Evolutionary conservation across 1,140 invertebrate genomes (phyloP).

Genomic region (Drosophila gunungcola): DNA sequence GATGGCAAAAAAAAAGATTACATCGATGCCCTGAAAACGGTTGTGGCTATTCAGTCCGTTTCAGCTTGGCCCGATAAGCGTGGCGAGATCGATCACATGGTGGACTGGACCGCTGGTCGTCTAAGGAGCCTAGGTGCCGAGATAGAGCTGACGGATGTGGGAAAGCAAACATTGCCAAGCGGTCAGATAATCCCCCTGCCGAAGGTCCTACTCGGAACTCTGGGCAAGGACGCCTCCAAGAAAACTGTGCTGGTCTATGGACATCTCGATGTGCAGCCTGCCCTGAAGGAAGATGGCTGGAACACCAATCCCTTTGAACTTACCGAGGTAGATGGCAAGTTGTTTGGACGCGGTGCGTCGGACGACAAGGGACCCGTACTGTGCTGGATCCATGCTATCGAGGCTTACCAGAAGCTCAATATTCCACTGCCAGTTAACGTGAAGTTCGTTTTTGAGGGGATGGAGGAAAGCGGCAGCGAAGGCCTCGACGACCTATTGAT

Average conservation of each 20-base stretch:
- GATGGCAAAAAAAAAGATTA: constrained; percentile 86
- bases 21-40: constrained; percentile 92
- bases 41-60: constrained; percentile 97
- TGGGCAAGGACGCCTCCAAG: constrained; percentile 94
- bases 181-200: constrained; percentile 92
- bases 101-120: constrained; percentile 91
- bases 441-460: constrained; percentile 99
- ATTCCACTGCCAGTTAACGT: constrained; percentile 94
- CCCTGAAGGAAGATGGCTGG: constrained; percentile 96
- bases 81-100: constrained; percentile 86
- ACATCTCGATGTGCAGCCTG: constrained; percentile 99
- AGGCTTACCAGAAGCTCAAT: constrained; percentile 92
- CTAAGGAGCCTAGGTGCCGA: constrained; percentile 91
- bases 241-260: constrained; percentile 98
- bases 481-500: constrained; percentile 95
- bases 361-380: constrained; percentile 98
- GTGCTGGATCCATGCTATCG: constrained; percentile 97
- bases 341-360: constrained; percentile 96
- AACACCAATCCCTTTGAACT: constrained; percentile 97
- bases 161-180: constrained; percentile 90
- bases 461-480: constrained; percentile 99
- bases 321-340: constrained; percentile 94
- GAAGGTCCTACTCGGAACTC: constrained; percentile 93
- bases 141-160: constrained; percentile 92
- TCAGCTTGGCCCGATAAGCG: constrained; percentile 89